phyloP scores from a whole-genome alignment of 2,888 invertebrate species.

The Fragum whitleyi region DNA sequence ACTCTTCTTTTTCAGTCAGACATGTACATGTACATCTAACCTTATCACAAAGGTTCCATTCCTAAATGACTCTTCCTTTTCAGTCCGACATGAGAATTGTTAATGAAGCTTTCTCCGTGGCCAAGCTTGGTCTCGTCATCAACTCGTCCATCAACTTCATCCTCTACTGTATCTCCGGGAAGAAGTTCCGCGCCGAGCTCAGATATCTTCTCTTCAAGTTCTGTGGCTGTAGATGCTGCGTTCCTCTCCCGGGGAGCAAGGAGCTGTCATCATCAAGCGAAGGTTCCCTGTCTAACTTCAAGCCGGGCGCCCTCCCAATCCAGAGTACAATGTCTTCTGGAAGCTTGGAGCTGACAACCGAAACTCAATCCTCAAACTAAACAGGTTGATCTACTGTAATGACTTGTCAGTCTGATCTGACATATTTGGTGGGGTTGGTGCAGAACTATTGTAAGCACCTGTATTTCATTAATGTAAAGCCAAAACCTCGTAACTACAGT shows the following conservation, averaged over 20 bases:
- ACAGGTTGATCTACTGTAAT: background rate
- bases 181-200: slow-evolving; percentile 75
- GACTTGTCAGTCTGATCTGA: too few relatives aligned
- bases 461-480: too few relatives aligned
- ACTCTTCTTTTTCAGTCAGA: too few relatives aligned
- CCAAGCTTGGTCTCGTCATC: slow-evolving; percentile 75
- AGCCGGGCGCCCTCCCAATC: background rate
- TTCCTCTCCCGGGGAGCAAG: slow-evolving; percentile 32
- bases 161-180: slow-evolving; percentile 74
- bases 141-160: slow-evolving; percentile 80
- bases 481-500: too few relatives aligned
- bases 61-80: too few relatives aligned
- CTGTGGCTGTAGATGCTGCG: slow-evolving; percentile 39
- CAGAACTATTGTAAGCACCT: too few relatives aligned
- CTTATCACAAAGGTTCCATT: too few relatives aligned
- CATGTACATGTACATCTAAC: too few relatives aligned
- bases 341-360: background rate
- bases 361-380: slow-evolving; percentile 7
- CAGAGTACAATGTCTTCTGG: background rate
- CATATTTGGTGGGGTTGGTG: too few relatives aligned
- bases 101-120: slow-evolving; percentile 70
- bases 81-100: slow-evolving; percentile 70
- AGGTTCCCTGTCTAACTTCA: background rate
- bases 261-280: slow-evolving; percentile 33
- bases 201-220: slow-evolving; percentile 25